Evolutionary conservation across 2,113 vertebrate species (phyloP).

Genomic region (Heterotilapia buettikoferi): DNA sequence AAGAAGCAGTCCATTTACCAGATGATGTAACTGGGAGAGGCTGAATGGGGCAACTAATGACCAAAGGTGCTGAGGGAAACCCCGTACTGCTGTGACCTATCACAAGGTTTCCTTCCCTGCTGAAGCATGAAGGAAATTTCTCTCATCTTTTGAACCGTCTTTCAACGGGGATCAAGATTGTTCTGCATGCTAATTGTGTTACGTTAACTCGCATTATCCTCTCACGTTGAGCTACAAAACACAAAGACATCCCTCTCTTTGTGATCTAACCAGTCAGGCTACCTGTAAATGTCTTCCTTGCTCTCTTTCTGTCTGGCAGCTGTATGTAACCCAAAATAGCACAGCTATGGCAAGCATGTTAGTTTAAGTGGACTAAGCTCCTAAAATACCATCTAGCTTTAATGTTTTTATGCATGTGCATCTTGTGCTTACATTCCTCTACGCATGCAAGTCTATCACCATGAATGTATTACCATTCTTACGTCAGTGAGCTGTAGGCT

Average conservation of each 20-base stretch:
- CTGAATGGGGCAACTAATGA: slow-evolving; percentile 24
- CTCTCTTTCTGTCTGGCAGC: not conserved
- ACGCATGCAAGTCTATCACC: not conserved
- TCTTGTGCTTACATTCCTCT: not conserved
- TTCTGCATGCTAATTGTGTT: not conserved
- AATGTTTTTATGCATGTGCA: not conserved
- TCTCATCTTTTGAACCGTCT: slow-evolving; percentile 10
- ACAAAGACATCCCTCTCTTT: not conserved
- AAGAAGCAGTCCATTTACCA: not conserved
- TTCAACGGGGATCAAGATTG: not conserved
- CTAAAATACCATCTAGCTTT: not conserved
- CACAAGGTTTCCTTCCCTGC: not conserved
- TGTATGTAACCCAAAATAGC: slow-evolving; percentile 13
- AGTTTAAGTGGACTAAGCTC: not conserved
- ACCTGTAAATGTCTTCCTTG: slow-evolving; percentile 1
- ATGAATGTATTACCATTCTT: not conserved
- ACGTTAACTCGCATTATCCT: not conserved
- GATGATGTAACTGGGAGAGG: not conserved
- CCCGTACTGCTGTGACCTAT: not conserved
- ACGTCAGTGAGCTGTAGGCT: not conserved
- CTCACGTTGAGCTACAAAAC: not conserved
- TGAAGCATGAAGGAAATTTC: slow-evolving; percentile 1
- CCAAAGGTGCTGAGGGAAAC: slow-evolving; percentile 7
- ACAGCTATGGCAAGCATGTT: not conserved
- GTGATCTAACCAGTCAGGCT: slow-evolving; percentile 31